phyloP scores from a whole-genome alignment of 1,140 invertebrate genomes.

The Chelonus insularis region DNA sequence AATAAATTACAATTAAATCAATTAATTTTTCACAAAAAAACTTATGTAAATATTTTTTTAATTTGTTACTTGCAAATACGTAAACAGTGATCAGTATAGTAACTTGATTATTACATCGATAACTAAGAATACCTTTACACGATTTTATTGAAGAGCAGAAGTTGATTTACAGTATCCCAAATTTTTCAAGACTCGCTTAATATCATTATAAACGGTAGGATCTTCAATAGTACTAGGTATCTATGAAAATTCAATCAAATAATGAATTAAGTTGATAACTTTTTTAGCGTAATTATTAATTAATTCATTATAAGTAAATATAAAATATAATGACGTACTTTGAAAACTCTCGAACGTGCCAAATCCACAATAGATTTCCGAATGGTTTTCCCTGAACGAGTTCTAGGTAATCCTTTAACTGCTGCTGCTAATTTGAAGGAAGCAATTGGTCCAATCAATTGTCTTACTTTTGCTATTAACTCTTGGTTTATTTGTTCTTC shows the following conservation, averaged over 20 bases:
- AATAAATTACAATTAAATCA: no score
- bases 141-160: no score
- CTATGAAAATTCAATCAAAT: conserved; percentile 47
- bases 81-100: no score
- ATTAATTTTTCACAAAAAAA: no score
- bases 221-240: conserved; percentile 89
- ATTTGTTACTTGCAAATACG: no score
- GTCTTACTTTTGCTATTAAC: conserved; percentile 72
- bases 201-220: conserved; percentile 76
- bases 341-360: conserved; percentile 75
- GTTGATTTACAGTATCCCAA: conserved; percentile 75
- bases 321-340: conserved; percentile 58
- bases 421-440: conserved; percentile 77
- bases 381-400: conserved; percentile 78
- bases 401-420: conserved; percentile 77
- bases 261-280: background rate
- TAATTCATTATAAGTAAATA: background rate
- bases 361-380: conserved; percentile 84
- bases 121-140: no score
- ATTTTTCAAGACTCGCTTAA: conserved; percentile 73
- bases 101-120: no score
- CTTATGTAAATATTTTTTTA: no score
- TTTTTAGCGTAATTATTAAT: conserved; percentile 6
- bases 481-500: conserved; percentile 68
- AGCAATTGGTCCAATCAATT: conserved; percentile 86